Evolutionary conservation across 2,113 vertebrate genomes (phyloP).

Genomic region (Dascyllus trimaculatus): DNA sequence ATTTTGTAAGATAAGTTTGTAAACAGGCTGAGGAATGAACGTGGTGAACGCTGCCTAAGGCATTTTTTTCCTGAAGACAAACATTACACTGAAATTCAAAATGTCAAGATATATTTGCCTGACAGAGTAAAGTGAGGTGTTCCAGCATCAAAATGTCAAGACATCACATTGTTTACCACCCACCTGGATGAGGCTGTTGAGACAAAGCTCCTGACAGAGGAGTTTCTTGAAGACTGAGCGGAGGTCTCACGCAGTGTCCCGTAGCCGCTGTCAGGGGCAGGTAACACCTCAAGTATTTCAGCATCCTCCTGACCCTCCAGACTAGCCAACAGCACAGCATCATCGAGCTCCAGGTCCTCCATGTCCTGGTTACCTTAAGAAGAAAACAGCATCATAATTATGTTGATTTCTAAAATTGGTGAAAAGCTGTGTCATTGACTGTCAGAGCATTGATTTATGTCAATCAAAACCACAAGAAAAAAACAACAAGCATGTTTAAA

Average conservation of each 20-base stretch:
- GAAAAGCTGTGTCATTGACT: not conserved
- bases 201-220: conserved; percentile 41
- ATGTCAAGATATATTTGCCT: conserved; percentile 47
- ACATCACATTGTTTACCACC: conserved; percentile 29
- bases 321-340: conserved; percentile 91
- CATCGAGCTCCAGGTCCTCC: conserved; percentile 85
- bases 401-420: not conserved
- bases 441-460: not conserved
- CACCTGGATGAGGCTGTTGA: conserved; percentile 67
- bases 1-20: not conserved
- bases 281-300: conserved; percentile 55
- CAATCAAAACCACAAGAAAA: too few relatives aligned
- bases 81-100: conserved; percentile 36
- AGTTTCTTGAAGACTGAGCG: conserved; percentile 46
- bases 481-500: too few relatives aligned
- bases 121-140: not conserved
- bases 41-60: not conserved
- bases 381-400: not conserved
- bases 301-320: conserved; percentile 84
- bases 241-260: conserved; percentile 69
- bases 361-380: conserved; percentile 54
- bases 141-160: conserved; percentile 42
- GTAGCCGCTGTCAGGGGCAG: conserved; percentile 84
- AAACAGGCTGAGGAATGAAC: not conserved
- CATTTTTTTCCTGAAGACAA: conserved; percentile 10